Evolutionary conservation across 2,113 vertebrate species (phyloP), one percentile per base, ranked within the genome.

Genomic region (Nematolebias whitei): DNA sequence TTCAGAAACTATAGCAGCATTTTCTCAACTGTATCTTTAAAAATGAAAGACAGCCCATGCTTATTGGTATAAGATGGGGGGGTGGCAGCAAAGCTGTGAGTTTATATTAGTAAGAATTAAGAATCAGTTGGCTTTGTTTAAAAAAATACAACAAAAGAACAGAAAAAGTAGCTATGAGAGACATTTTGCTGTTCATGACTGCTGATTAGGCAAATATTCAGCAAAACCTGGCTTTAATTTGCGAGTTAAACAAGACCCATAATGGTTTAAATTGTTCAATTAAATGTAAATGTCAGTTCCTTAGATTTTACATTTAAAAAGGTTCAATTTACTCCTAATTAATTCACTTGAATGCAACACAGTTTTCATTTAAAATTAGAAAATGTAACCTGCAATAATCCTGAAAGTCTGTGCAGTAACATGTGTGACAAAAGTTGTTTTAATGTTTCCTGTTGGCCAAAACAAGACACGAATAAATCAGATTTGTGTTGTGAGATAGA

Each of bases 261-360:
- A 63, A 76, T 78, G 14, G 57, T 68, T 76, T 61, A 1, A 69
- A 72, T 63, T 40, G 23, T 18, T 54, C 18, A 57, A 40, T 63
- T 65, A 71, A 74, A 71, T 62, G 12, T 59, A 63, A 79, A 62
- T 69, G 47, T 32, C 49, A 49, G 16, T 44, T 79, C 54, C n/a
- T 48, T 53, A 19, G 14, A 68, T 45, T 58, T 63, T 49, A 13
- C n/a, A 75, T 71, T 11, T 35, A n/a, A 59, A 74, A 68, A 48
- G 0, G 39, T 43, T 48, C 32, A 1, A 41, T 56, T 41, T 56
- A 56, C 15, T 66, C n/a, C 6, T 24, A 50, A 66, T 76, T 35
- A 49, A 63, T 11, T 11, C 23, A 24, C 40, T 49, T 58, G 22
- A 47, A 44, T 68, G 35, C 9, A 51, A 41, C 50, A 61, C 16